A percentile compares a stretch with the other conserved stretches of the same genome.
Evolutionary conservation across 2,888 invertebrate species (phyloP).

Genomic region (Pyrrhia umbra): DNA sequence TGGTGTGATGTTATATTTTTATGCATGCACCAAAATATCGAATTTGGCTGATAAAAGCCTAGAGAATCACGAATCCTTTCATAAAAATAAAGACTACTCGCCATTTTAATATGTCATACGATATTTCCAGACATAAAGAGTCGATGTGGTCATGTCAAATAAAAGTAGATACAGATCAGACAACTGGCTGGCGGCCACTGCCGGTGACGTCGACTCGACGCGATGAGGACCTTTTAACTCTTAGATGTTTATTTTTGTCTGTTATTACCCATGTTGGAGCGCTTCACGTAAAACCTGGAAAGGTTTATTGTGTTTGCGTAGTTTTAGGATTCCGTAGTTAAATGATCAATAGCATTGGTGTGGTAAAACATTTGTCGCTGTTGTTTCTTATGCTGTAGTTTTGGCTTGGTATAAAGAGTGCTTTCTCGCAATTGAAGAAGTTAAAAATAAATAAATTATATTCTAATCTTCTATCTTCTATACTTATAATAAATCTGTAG

Average conservation of each 20-base stretch:
- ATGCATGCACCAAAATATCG: too few relatives aligned
- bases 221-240: slow-evolving; percentile 4
- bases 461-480: too few relatives aligned
- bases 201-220: neutral
- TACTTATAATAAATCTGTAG: too few relatives aligned
- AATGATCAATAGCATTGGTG: too few relatives aligned
- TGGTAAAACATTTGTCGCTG: slow-evolving; percentile 1
- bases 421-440: too few relatives aligned
- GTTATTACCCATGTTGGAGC: slow-evolving; percentile 10
- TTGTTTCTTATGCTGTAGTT: too few relatives aligned
- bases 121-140: slow-evolving; percentile 3
- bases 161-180: slow-evolving; percentile 14
- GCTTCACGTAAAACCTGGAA: slow-evolving; percentile 2
- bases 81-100: neutral
- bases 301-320: slow-evolving; percentile 17
- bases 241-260: slow-evolving; percentile 19
- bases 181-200: slow-evolving; percentile 5
- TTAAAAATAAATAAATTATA: too few relatives aligned
- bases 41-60: too few relatives aligned
- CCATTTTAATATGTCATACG: neutral
- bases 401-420: too few relatives aligned
- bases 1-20: too few relatives aligned
- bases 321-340: too few relatives aligned
- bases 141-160: slow-evolving; percentile 3
- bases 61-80: too few relatives aligned